Conservation (phyloP, 1,140 invertebrate species). For the Ooceraea biroi region DNA sequence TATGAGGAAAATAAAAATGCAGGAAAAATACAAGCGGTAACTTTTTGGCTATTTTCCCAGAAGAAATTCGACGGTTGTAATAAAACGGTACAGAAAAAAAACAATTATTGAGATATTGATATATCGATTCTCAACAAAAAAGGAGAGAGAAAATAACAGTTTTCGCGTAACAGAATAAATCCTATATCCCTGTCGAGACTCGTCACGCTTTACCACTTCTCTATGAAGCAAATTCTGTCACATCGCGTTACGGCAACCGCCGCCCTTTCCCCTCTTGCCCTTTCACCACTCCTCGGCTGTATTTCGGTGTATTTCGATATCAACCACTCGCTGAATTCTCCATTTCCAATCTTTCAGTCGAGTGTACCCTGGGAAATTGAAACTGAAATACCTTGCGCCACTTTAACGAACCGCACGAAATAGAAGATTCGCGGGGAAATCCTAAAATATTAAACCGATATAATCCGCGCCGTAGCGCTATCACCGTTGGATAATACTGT, state of each 20-base stretch:
- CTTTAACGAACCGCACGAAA: conserved; percentile 57
- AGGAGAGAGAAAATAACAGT: background rate
- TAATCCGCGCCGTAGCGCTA: conserved; percentile 24
- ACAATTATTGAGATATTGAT: no score
- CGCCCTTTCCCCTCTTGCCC: background rate
- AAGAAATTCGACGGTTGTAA: no score
- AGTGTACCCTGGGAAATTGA: conserved; percentile 65
- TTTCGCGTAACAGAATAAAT: conserved; percentile 34
- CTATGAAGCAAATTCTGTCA: conserved; percentile 53
- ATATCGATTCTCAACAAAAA: background rate
- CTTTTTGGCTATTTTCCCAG: no score
- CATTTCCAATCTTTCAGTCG: conserved; percentile 52
- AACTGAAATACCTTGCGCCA: conserved; percentile 53
- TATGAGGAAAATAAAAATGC: no score
- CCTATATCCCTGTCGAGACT: background rate
- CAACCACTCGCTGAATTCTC: conserved; percentile 46
- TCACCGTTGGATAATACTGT: background rate
- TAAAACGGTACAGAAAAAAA: no score
- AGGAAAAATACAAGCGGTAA: no score
- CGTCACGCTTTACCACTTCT: conserved; percentile 9
- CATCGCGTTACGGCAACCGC: conserved; percentile 25
- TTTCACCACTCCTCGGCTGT: conserved; percentile 2
- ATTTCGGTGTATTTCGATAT: conserved; percentile 59
- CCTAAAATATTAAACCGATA: conserved; percentile 55
- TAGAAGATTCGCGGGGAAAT: conserved; percentile 58